These are phyloP conservation scores for Pristionchus exspectatus DNA, from an alignment of 2,888 invertebrate genomes.

Conservation along the genomic window DNA sequence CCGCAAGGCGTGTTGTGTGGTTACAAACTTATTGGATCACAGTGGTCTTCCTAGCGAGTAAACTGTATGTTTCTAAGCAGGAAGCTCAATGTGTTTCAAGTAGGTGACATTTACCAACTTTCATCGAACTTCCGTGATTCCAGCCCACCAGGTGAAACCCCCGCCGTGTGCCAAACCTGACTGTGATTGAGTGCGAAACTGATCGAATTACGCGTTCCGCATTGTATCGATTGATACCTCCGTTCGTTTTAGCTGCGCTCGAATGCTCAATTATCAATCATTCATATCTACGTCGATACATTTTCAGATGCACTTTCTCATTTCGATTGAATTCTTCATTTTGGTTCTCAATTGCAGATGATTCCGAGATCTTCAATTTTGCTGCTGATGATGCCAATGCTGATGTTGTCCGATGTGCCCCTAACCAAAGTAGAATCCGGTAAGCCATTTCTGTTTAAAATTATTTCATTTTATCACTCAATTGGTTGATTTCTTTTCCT, in stretches of 20 bases:
- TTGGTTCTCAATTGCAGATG: not conserved
- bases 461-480: not conserved
- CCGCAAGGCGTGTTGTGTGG: not conserved
- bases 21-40: not conserved
- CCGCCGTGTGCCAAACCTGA: not conserved
- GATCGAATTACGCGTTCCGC: slow-evolving; percentile 15
- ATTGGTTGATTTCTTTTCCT: not conserved
- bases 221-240: not conserved
- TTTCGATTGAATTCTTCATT: not conserved
- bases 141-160: not conserved
- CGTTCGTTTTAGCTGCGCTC: not conserved
- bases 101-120: too few relatives aligned
- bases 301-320: too few relatives aligned
- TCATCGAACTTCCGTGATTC: too few relatives aligned
- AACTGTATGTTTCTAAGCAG: too few relatives aligned
- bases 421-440: slow-evolving; percentile 12
- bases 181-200: not conserved
- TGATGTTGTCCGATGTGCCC: not conserved
- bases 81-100: too few relatives aligned
- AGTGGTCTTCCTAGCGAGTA: too few relatives aligned
- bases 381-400: slow-evolving; percentile 18
- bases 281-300: too few relatives aligned
- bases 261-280: not conserved
- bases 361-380: slow-evolving; percentile 24
- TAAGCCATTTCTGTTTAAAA: not conserved